Conservation (phyloP, 1,140 invertebrate genomes). For the Zeugodacus cucurbitae region DNA sequence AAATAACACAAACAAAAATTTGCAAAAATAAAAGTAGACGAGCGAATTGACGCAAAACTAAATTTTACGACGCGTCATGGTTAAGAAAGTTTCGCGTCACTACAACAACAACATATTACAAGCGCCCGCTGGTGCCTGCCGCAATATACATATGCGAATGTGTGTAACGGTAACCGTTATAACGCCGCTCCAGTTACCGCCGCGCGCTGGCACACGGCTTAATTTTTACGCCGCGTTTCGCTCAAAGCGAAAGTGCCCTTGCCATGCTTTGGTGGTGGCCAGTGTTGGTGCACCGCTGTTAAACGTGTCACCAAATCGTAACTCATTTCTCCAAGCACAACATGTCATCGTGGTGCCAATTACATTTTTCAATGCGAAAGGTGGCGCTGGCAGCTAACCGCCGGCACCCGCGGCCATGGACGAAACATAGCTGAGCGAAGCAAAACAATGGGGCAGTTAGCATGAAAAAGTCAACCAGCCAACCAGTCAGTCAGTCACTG, state of each 20-base stretch:
- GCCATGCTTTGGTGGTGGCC: too few relatives aligned
- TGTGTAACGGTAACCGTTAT: not conserved
- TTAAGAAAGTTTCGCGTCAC: not conserved
- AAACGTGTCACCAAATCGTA: slow-evolving; percentile 21
- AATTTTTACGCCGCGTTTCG: not conserved
- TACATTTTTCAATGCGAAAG: slow-evolving; percentile 32
- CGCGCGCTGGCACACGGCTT: not conserved
- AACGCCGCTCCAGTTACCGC: not conserved
- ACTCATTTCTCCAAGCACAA: slow-evolving; percentile 28
- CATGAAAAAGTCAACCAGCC: not conserved
- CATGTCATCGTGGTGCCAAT: slow-evolving; percentile 37
- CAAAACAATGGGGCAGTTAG: not conserved
- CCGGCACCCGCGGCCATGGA: not conserved
- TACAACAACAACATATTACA: not conserved
- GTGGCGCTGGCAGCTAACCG: not conserved
- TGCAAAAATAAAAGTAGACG: not conserved
- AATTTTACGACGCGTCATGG: slow-evolving; percentile 11
- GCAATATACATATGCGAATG: not conserved
- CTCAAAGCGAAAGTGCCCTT: slow-evolving; percentile 34
- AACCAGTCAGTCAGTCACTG: not conserved
- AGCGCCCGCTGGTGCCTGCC: not conserved
- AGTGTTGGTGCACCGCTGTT: not conserved
- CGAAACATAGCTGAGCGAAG: not conserved
- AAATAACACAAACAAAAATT: not conserved
- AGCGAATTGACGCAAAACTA: slow-evolving; percentile 9